Base-by-base conservation (phyloP, 2,113 vertebrate genomes). In the Pteruthius melanotis region DNA sequence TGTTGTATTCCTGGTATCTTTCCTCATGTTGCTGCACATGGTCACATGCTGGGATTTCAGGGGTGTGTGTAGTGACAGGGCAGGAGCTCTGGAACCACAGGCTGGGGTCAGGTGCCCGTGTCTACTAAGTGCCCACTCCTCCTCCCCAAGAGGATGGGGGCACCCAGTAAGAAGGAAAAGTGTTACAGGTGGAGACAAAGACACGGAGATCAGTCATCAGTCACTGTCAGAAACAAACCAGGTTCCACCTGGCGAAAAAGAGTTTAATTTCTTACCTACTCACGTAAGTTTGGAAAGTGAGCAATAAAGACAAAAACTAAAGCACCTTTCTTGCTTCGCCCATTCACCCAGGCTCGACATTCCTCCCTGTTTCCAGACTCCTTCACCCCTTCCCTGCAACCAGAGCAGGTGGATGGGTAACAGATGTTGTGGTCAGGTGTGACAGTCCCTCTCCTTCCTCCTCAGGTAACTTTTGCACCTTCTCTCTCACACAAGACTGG, bases 401-500 rank as follows among this genome's bases (percentile, higher is more conserved):
- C 0, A 1, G 19, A 2, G 0, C 10, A 33, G 5, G 7, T 1
- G 4, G 6, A 39, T 30, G 8, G 18, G 20, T 10, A 44, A 44
- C 2, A 6, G 20, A 2, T 10, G 7, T 4, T 81, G 47, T 18
- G 10, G 3, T 37, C 39, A 45, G n/a, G 13, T 6, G 0, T 54
- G 39, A 27, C 39, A 75, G 11, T 20, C 74, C 17, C 22, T 53
- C 12, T 57, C 7, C 45, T 84, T 49, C 17, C 20, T 87, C 56
- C 56, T 54, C 22, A 61, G 52, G 33, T 44, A 44, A 23, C 26
- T 80, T 86, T 75, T 3, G 31, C 31, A 17, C 61, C 42, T 66
- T 47, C 7, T 60, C 23, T 75, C 56, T 63, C n/a, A 52, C 0
- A 2, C 1, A 9, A 65, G 21, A 33, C 8, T 60, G 56, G 21